Base-by-base conservation (phyloP, 2,113 vertebrate species). In the Cheirogaleus medius region DNA sequence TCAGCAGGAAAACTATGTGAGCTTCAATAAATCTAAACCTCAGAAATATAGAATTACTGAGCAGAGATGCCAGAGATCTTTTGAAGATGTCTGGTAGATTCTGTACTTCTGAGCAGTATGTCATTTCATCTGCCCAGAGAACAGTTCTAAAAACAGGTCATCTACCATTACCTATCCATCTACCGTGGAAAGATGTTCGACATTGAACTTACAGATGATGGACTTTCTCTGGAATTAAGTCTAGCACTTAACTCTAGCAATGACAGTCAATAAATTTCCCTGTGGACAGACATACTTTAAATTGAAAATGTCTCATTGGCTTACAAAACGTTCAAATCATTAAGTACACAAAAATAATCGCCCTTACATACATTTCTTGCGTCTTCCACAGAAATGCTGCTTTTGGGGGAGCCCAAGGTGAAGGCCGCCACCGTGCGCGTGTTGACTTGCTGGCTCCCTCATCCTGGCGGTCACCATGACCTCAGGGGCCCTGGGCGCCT, bases 341-440 rank as follows among this genome's bases (percentile, higher is more conserved):
- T 15, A 84, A 97, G 81, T 94, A 84, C 42, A 93, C 78, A 69
- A 95, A 96, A 98, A 78, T 68, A 97, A 83, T 95, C 91, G 88
- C 97, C 98, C 99, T 99, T 99, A 99, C 99, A 98, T 99, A 99
- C 99, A 99, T 99, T 99, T 99, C 99, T 99, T 99, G 98, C 99
- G 98, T 98, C 99, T 99, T 97, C 99, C 99, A 44, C 99, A 99
- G 98, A 99, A 99, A 97, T 99, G 99, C 68, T 98, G 99, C 97
- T 98, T 99, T 87, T 98, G 98, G 71, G 44, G 98, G 94, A 96
- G 97, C 63, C 96, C 81, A 1, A 97, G 98, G 42, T 73, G 97
- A 83, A 98, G 93, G 96, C 98, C 71, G 7, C 66, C 88, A 9
- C 0, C 2, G 6, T 27, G 97, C 1, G 89, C 86, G 34, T 12